phyloP scores from a whole-genome alignment of 1,140 invertebrate genomes.

The Euura lappo region DNA sequence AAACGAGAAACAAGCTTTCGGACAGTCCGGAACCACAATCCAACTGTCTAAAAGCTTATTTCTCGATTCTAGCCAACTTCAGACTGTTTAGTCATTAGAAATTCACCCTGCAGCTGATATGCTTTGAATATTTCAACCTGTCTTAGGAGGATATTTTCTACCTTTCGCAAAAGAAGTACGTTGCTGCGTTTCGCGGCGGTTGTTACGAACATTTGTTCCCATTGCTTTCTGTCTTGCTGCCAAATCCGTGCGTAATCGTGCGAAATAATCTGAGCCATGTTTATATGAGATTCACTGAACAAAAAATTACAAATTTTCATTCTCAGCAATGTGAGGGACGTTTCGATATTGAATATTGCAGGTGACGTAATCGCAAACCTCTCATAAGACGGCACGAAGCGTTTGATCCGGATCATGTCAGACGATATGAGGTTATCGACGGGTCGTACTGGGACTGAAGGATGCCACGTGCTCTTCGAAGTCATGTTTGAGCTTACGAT shows the following conservation, averaged over 20 bases:
- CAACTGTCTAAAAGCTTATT: too few relatives aligned
- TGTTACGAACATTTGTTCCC: neutral
- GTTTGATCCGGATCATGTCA: neutral
- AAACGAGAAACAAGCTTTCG: too few relatives aligned
- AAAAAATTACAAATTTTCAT: too few relatives aligned
- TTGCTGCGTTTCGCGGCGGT: neutral
- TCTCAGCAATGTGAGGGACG: too few relatives aligned
- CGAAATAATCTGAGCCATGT: neutral
- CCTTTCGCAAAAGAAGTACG: neutral
- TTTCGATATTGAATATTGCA: too few relatives aligned
- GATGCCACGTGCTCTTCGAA: neutral
- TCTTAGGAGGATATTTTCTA: neutral
- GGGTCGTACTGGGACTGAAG: neutral
- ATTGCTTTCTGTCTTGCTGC: neutral
- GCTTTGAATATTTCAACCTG: neutral
- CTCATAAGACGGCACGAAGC: slow-evolving; percentile 1
- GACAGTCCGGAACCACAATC: too few relatives aligned
- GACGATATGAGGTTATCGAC: neutral
- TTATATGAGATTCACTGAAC: neutral
- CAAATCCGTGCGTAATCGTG: neutral
- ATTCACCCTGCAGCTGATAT: neutral
- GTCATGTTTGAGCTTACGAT: neutral
- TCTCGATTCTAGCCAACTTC: neutral
- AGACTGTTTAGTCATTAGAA: neutral
- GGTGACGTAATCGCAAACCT: neutral